These are phyloP conservation scores for Pterobdella sp. DNA, from an alignment of 2,888 invertebrate genomes.

Conservation along the genomic window DNA sequence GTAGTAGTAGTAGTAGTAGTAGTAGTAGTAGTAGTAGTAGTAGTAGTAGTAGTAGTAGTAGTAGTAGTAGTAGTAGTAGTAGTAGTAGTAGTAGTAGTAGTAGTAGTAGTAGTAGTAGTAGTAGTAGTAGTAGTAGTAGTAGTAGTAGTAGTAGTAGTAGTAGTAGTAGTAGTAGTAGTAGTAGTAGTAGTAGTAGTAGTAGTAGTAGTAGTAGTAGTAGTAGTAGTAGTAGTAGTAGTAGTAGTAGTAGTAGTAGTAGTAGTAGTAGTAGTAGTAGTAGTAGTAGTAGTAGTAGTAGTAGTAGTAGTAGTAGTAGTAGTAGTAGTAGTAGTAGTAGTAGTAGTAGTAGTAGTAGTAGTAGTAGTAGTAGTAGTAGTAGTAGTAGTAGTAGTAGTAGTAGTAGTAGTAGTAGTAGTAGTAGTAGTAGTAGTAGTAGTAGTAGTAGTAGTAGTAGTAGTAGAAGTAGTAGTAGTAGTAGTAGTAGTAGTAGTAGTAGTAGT, in stretches of 20 bases:
- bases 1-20: neutral
- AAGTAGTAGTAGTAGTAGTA: neutral
- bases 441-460: neutral
- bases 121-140: slow-evolving; percentile 19
- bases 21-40: slow-evolving; percentile 20
- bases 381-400: neutral
- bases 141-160: slow-evolving; percentile 20
- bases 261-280: neutral
- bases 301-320: neutral
- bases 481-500: neutral
- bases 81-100: slow-evolving; percentile 15
- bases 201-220: neutral
- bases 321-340: neutral
- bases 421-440: neutral
- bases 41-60: slow-evolving; percentile 20
- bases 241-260: neutral
- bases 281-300: neutral
- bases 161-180: slow-evolving; percentile 16
- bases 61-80: slow-evolving; percentile 19
- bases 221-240: neutral
- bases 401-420: neutral
- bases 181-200: neutral
- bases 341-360: neutral
- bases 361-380: neutral
- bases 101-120: slow-evolving; percentile 17